These are phyloP conservation scores for Laupala kohalensis DNA, from an alignment of 1,140 invertebrate genomes.

Conservation along the genomic window DNA sequence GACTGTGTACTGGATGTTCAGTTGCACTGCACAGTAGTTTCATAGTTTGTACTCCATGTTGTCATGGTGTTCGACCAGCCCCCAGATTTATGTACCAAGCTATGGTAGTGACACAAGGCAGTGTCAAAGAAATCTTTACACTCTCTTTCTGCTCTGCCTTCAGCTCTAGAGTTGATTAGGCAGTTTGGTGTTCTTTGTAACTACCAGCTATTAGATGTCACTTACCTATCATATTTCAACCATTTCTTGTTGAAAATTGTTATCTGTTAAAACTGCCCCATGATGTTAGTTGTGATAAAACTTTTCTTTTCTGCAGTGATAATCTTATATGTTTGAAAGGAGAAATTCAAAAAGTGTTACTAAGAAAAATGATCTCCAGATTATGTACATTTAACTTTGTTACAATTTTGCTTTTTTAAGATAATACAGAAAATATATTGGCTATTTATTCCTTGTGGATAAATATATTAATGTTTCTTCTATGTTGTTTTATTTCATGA, in stretches of 20 bases:
- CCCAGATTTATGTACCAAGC: not conserved
- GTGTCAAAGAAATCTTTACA: not conserved
- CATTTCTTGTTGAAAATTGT: not conserved
- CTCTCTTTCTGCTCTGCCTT: not conserved
- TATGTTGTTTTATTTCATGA: not conserved
- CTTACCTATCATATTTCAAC: not conserved
- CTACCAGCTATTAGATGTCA: not conserved
- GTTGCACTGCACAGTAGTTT: not conserved
- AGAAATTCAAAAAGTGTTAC: not conserved
- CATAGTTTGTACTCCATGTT: not conserved
- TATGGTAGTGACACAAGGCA: not conserved
- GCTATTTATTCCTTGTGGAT: not conserved
- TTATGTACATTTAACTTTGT: not conserved
- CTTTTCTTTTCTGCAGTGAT: not conserved
- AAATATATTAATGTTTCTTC: not conserved
- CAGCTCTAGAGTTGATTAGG: not conserved
- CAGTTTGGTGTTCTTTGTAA: not conserved
- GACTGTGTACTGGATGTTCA: not conserved
- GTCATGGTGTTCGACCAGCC: not conserved
- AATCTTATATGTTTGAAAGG: not conserved
- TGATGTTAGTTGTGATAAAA: not conserved
- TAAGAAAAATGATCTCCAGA: not conserved
- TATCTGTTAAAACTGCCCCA: not conserved
- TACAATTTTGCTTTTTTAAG: not conserved
- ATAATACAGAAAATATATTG: not conserved